phyloP scores from a whole-genome alignment of 2,888 invertebrate genomes.

The Azorinus chamasolen region DNA sequence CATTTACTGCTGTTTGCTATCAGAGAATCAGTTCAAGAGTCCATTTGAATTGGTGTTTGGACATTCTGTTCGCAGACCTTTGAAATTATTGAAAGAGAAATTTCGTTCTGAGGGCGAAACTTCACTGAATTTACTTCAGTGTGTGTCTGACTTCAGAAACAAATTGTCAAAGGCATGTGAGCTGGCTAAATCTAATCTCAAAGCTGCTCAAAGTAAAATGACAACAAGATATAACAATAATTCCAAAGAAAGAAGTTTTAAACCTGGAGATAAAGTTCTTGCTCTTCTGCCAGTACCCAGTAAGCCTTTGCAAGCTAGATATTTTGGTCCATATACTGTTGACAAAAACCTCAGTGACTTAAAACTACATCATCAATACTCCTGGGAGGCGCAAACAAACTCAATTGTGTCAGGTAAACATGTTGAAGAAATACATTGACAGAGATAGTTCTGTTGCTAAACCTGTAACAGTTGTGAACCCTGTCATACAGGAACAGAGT shows the following conservation, averaged over 20 bases:
- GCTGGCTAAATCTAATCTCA: slow-evolving; percentile 48
- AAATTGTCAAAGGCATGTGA: slow-evolving; percentile 31
- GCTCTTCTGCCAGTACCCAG: slow-evolving; percentile 55
- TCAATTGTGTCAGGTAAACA: slow-evolving; percentile 17
- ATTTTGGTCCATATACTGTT: slow-evolving; percentile 52
- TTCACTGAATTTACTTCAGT: slow-evolving; percentile 30
- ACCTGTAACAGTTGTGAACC: neutral
- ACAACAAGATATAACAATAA: slow-evolving; percentile 59
- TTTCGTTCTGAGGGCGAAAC: slow-evolving; percentile 30
- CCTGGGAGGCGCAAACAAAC: slow-evolving; percentile 32
- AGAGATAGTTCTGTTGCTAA: slow-evolving; percentile 5
- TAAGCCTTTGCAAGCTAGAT: slow-evolving; percentile 48
- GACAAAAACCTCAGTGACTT: slow-evolving; percentile 39
- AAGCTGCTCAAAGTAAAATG: slow-evolving; percentile 45
- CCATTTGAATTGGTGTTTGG: slow-evolving; percentile 49
- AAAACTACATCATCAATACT: slow-evolving; percentile 53
- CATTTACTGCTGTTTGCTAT: slow-evolving; percentile 42
- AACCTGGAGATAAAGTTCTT: slow-evolving; percentile 59
- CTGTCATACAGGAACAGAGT: neutral
- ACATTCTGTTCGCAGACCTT: slow-evolving; percentile 28
- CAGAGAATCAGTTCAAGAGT: slow-evolving; percentile 52
- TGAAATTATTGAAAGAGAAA: slow-evolving; percentile 39
- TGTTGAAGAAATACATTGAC: slow-evolving; percentile 6
- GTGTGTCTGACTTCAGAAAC: slow-evolving; percentile 39
- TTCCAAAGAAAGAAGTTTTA: slow-evolving; percentile 41